Evolutionary conservation across 2,113 vertebrate species (phyloP).

Genomic region (Microcebus ravelobensis): DNA sequence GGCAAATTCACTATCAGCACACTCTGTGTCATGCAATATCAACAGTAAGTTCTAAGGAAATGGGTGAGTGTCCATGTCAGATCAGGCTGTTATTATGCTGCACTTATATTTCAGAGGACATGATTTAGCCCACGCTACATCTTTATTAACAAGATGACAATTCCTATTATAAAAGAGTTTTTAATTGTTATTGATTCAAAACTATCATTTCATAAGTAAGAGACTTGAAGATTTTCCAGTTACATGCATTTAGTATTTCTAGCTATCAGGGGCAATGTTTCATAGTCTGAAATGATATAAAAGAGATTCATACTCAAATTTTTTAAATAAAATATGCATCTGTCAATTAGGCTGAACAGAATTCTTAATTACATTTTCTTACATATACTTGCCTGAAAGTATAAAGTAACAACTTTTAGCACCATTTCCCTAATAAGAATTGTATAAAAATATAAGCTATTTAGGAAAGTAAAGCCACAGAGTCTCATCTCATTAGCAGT

Average conservation of each 20-base stretch:
- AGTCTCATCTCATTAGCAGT: constrained; percentile 37
- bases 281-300: constrained; percentile 15
- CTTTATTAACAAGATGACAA: not conserved
- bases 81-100: not conserved
- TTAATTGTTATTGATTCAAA: constrained; percentile 27
- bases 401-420: constrained; percentile 32
- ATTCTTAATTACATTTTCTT: constrained; percentile 48
- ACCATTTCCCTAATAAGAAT: constrained; percentile 52
- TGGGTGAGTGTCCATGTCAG: not conserved
- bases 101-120: not conserved
- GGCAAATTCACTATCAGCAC: not conserved
- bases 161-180: constrained; percentile 15
- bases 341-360: constrained; percentile 14
- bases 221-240: constrained; percentile 27
- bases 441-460: constrained; percentile 53
- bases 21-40: not conserved
- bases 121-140: not conserved
- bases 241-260: constrained; percentile 22
- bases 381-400: not conserved
- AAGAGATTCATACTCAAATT: not conserved
- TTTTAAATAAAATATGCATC: constrained; percentile 43
- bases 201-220: constrained; percentile 44
- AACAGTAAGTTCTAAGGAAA: not conserved
- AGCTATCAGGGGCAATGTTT: not conserved
- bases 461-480: constrained; percentile 34